Evolutionary conservation across 2,113 vertebrate species (phyloP).

Genomic region (Meriones unguiculatus): DNA sequence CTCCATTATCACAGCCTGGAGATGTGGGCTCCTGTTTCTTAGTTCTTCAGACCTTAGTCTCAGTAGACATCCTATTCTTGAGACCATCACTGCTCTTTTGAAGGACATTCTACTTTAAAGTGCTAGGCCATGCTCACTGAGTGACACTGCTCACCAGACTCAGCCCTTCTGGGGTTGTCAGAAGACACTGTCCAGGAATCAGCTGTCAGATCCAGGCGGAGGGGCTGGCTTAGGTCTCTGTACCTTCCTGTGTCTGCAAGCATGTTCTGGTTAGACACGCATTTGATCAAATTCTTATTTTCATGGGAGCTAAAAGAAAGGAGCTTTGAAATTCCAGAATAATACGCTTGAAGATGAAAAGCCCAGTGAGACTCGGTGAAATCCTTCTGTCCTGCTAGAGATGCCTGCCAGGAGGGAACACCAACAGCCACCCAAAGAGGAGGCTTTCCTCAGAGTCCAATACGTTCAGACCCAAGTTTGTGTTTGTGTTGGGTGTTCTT

Average conservation of each 20-base stretch:
- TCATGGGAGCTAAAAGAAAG: constrained; percentile 12
- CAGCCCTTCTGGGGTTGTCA: neutral
- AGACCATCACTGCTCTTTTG: neutral
- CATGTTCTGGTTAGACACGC: neutral
- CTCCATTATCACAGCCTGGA: neutral
- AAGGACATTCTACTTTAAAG: neutral
- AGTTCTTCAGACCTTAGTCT: neutral
- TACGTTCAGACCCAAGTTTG: neutral
- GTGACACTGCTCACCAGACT: neutral
- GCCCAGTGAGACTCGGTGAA: accelerated
- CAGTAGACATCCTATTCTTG: neutral
- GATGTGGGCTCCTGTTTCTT: neutral
- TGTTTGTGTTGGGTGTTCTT: neutral
- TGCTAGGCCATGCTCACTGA: neutral
- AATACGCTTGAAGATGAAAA: neutral
- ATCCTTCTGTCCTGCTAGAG: neutral
- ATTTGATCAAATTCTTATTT: constrained; percentile 23
- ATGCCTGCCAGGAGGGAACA: neutral
- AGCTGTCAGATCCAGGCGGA: neutral
- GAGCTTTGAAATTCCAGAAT: neutral
- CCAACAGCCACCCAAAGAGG: neutral
- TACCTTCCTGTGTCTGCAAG: neutral
- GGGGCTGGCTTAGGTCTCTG: neutral
- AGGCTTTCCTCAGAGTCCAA: neutral
- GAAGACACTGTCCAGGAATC: no score